Conservation (phyloP, 1,140 invertebrate genomes). For the Listronotus bonariensis region DNA sequence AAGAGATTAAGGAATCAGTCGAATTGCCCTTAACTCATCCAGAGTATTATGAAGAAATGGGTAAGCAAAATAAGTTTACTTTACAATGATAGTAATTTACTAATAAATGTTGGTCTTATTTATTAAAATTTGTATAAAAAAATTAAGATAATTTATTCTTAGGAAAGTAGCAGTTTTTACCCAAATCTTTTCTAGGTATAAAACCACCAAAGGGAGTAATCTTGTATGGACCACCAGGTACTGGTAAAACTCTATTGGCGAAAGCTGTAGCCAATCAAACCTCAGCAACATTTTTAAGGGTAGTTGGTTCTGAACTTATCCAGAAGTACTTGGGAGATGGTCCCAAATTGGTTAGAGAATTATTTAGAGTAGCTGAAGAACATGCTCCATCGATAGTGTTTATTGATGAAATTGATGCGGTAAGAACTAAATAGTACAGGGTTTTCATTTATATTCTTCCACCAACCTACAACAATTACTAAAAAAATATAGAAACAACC, state of each 20-base stretch:
- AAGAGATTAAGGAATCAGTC: conserved; percentile 99
- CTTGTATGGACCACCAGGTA: conserved; percentile 97
- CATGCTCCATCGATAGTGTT: conserved; percentile 99
- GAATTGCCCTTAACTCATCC: conserved; percentile 98
- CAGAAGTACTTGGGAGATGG: conserved; percentile 99
- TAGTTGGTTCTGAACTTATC: conserved; percentile 98
- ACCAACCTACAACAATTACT: no score
- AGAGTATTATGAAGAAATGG: conserved; percentile 99
- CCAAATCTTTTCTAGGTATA: conserved; percentile 60
- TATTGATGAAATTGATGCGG: conserved; percentile 99
- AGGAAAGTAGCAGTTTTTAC: no score
- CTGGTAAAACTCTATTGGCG: conserved; percentile 96
- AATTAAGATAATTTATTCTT: no score
- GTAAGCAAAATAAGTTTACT: conserved; percentile 52
- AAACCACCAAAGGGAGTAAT: conserved; percentile 99
- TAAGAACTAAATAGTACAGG: conserved; percentile 56
- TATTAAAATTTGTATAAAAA: no score
- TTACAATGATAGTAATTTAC: conserved; percentile 1
- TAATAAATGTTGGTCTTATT: conserved; percentile 9
- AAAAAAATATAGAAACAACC: no score
- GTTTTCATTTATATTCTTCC: no score
- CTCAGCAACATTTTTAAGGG: conserved; percentile 97
- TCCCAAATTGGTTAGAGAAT: conserved; percentile 95
- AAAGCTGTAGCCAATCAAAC: conserved; percentile 99
- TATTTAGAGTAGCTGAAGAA: conserved; percentile 98